These are phyloP conservation scores for Thomomys bottae DNA, from an alignment of 2,113 vertebrate species.

Conservation along the genomic window DNA sequence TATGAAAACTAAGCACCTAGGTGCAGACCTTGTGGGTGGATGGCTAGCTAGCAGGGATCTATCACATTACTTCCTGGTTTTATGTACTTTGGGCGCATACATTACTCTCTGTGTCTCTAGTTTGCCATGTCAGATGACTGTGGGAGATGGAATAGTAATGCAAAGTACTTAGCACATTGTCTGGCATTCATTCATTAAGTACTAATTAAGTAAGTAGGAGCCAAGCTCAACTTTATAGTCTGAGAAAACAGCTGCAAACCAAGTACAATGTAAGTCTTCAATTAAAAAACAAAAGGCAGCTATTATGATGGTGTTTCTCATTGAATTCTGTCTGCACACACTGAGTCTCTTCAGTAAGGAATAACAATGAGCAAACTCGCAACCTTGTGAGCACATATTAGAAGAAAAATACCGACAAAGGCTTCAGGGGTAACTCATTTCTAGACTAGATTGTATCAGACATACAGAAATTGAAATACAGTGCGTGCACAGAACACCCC, in stretches of 20 bases:
- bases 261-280: background rate
- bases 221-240: background rate
- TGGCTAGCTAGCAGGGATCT: background rate
- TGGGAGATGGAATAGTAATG: background rate
- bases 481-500: background rate
- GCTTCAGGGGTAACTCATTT: background rate
- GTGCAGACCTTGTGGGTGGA: background rate
- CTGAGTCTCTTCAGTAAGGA: background rate
- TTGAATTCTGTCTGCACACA: background rate
- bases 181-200: background rate
- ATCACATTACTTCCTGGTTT: background rate
- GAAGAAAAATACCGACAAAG: slow-evolving; percentile 7
- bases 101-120: background rate
- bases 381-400: background rate
- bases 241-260: background rate
- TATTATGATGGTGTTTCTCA: background rate
- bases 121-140: background rate
- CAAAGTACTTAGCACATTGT: background rate
- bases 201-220: background rate
- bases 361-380: background rate
- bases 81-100: background rate
- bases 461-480: background rate
- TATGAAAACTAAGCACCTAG: background rate
- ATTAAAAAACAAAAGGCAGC: background rate
- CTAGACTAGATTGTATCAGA: background rate